Evolutionary conservation across 2,113 vertebrate genomes (phyloP), one percentile per base, ranked within the genome.

Genomic region (Isichthys henryi): DNA sequence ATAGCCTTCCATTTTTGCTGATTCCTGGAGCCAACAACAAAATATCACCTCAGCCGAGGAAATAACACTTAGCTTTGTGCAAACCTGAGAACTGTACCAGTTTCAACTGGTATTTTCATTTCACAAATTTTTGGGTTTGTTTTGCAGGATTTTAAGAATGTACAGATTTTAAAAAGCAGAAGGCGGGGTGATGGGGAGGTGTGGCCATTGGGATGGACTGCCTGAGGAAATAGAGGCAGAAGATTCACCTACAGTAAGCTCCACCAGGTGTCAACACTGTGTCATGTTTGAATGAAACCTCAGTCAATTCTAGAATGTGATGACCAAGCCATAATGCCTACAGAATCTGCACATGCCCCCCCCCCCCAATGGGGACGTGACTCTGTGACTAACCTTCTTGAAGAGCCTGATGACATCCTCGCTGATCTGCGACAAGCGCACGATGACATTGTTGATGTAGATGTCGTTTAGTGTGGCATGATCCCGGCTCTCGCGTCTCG

Each of bases 361-460:
- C 39, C 39, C 19, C 4, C 39, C 21, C 82, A 46, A 10, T 48
- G 45, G 23, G 43, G 13, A 19, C 2, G 1, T 21, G 21, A 84
- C 43, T 50, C n/a, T 21, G 11, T 8, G 3, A 56, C 95, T 94
- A 92, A 99, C 98, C 98, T 99, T 99, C 95, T 99, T 99, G 91
- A 99, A 99, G 93, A 99, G 98, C 92, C 98, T 96, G 95, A 99
- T 98, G 95, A 99, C 98, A 93, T 99, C 98, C 93, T 99, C 98
- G 0, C 98, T 98, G 95, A 99, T 97, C 92, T 99, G 98, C 0
- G 98, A 96, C 89, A 99, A 96, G 5, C 98, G 97, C 17, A 99
- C 97, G 3, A 98, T 99, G 95, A 99, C 97, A 48, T 99, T 99
- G 96, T 99, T 99, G 94, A 97, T 98, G 95, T 99, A 99, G 96